Percentiles rank a stretch among this genome's conserved stretches.
phyloP scores from a whole-genome alignment of 2,888 invertebrate genomes.

The Octodonta nipae region DNA sequence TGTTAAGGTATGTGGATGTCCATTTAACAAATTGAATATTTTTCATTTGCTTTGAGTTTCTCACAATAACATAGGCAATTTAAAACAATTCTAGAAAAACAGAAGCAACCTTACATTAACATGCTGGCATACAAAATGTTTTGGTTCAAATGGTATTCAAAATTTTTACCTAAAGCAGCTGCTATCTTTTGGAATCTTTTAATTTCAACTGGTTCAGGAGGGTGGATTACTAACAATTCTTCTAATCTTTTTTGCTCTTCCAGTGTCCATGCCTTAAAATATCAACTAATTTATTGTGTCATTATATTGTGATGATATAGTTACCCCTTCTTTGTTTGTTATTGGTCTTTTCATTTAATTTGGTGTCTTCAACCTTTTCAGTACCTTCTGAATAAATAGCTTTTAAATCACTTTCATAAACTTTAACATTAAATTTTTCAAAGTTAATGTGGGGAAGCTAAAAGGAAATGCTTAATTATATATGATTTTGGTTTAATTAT shows the following conservation, averaged over 20 bases:
- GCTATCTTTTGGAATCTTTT: conserved; percentile 79
- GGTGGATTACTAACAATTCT: conserved; percentile 68
- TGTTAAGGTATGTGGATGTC: too few relatives aligned
- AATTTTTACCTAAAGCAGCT: conserved; percentile 49
- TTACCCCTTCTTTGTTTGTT: neutral
- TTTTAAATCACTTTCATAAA: conserved; percentile 34
- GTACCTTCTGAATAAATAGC: conserved; percentile 22
- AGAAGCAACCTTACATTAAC: too few relatives aligned
- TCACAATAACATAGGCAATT: too few relatives aligned
- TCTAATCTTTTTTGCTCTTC: conserved; percentile 81
- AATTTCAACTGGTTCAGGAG: conserved; percentile 75
- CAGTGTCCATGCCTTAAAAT: conserved; percentile 57
- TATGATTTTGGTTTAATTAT: neutral
- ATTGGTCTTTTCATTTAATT: conserved; percentile 5
- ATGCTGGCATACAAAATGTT: too few relatives aligned
- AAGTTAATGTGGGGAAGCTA: conserved; percentile 57
- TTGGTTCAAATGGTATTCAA: conserved; percentile 19
- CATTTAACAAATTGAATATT: too few relatives aligned
- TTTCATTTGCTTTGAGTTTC: too few relatives aligned
- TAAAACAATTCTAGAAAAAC: too few relatives aligned
- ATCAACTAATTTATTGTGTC: neutral
- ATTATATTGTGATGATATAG: neutral
- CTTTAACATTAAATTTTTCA: conserved; percentile 53
- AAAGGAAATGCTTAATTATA: conserved; percentile 10
- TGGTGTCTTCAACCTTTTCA: conserved; percentile 9